Conservation (phyloP, 2,797 vertebrate genomes). For the Hafferia zeledoni region DNA sequence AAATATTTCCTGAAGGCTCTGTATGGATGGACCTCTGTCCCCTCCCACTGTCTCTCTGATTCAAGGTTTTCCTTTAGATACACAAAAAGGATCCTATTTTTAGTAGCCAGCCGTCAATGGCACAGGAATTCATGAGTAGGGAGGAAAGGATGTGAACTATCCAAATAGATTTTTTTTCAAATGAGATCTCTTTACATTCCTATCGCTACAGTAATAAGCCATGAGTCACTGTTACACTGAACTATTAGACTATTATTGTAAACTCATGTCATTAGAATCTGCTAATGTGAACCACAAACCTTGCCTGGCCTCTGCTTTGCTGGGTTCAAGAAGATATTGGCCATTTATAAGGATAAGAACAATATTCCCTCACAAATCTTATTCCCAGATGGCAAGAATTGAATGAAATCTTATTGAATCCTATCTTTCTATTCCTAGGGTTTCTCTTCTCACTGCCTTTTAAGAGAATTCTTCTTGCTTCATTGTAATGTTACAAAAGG, state of each 20-base stretch:
- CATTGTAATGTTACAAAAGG: not conserved
- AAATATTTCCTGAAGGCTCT: not conserved
- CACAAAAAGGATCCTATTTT: constrained; percentile 43
- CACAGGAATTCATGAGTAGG: constrained; percentile 52
- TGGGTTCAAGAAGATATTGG: not conserved
- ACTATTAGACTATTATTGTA: constrained; percentile 36
- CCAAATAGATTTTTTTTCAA: constrained; percentile 13
- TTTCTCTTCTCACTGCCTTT: not conserved
- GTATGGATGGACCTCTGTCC: not conserved
- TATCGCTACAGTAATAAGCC: not conserved
- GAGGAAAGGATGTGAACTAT: constrained; percentile 64
- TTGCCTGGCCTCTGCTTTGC: not conserved
- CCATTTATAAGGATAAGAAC: not conserved
- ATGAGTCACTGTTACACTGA: constrained; percentile 38
- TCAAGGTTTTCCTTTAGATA: constrained; percentile 22
- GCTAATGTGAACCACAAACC: not conserved
- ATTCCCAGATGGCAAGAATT: not conserved
- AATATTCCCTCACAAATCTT: not conserved
- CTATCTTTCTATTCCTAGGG: not conserved
- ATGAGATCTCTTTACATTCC: constrained; percentile 48
- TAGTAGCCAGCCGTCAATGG: constrained; percentile 18
- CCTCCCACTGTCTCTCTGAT: not conserved
- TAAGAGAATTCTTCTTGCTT: not conserved
- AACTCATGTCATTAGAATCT: constrained; percentile 29
- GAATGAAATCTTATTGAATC: not conserved